These are phyloP conservation scores for Timandra comae DNA, from an alignment of 2,888 invertebrate species.

Conservation along the genomic window DNA sequence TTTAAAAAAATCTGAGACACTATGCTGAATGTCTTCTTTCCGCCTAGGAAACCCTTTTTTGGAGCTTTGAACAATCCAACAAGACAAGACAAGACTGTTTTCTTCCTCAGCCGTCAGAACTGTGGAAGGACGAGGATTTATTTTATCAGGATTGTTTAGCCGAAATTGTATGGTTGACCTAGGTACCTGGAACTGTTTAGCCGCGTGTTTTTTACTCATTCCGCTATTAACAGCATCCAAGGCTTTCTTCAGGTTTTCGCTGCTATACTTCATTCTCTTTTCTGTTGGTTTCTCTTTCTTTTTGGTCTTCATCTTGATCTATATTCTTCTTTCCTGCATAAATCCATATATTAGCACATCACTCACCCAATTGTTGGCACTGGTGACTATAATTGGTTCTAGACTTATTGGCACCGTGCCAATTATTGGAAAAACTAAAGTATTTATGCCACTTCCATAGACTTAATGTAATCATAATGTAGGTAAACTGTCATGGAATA, in stretches of 20 bases:
- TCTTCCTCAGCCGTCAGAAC: conserved; percentile 19
- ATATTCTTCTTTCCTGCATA: neutral
- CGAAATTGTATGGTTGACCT: conserved; percentile 5
- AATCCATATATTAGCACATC: conserved; percentile 6
- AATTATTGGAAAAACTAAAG: conserved; percentile 5
- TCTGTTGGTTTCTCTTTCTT: conserved; percentile 3
- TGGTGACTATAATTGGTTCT: conserved; percentile 6
- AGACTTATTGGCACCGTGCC: conserved; percentile 5
- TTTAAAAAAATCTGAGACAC: too few species aligned
- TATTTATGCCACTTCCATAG: too few species aligned
- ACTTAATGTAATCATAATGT: too few species aligned
- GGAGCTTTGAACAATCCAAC: conserved; percentile 17
- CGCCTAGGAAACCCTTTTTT: conserved; percentile 20
- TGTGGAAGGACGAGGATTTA: conserved; percentile 21
- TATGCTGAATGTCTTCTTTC: conserved; percentile 11
- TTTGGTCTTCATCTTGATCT: neutral
- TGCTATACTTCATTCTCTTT: conserved; percentile 1
- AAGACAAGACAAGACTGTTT: conserved; percentile 15
- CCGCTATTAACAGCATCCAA: conserved; percentile 20
- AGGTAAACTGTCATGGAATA: too few species aligned
- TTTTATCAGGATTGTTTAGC: conserved; percentile 17
- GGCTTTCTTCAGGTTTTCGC: conserved; percentile 12
- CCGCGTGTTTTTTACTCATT: conserved; percentile 20
- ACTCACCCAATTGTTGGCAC: conserved; percentile 1
- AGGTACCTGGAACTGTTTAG: conserved; percentile 19